Evolutionary conservation across 2,888 invertebrate species (phyloP).

Genomic region (Lacanobia oleracea): DNA sequence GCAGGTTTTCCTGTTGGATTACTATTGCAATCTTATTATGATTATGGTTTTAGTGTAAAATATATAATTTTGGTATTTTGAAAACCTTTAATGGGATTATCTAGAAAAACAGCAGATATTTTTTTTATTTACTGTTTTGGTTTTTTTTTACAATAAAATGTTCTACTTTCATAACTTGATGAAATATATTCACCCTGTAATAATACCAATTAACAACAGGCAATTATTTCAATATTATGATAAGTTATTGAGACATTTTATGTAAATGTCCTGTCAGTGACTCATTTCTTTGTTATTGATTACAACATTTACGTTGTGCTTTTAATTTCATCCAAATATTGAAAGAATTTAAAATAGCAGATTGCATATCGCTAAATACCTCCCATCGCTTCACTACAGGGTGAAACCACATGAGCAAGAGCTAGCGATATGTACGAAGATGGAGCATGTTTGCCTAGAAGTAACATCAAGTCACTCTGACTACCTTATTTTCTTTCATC

Average conservation of each 20-base stretch:
- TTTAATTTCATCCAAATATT: conserved; percentile 2
- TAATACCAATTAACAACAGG: conserved; percentile 17
- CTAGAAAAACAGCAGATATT: not conserved
- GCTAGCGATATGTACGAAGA: too few relatives aligned
- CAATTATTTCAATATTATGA: conserved; percentile 15
- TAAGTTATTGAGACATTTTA: conserved; percentile 21
- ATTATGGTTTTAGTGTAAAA: conserved; percentile 4
- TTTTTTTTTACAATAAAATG: not conserved
- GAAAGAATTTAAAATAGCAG: not conserved
- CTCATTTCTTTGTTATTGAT: conserved; percentile 30
- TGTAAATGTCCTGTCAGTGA: not conserved
- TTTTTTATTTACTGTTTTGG: not conserved
- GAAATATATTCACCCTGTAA: conserved; percentile 10
- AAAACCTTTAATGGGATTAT: not conserved
- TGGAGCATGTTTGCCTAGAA: too few relatives aligned
- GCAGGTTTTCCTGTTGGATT: conserved; percentile 42
- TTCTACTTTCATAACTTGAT: conserved; percentile 28
- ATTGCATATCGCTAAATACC: not conserved
- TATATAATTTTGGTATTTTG: not conserved
- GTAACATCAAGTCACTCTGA: too few relatives aligned
- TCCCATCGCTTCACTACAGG: too few relatives aligned
- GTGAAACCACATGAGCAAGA: too few relatives aligned
- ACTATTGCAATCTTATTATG: conserved; percentile 12
- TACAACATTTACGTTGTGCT: conserved; percentile 4
- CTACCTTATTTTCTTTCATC: not conserved